Evolutionary conservation across 2,113 vertebrate species (phyloP), one percentile per base, ranked within the genome.

Genomic region (Corythoichthys intestinalis): DNA sequence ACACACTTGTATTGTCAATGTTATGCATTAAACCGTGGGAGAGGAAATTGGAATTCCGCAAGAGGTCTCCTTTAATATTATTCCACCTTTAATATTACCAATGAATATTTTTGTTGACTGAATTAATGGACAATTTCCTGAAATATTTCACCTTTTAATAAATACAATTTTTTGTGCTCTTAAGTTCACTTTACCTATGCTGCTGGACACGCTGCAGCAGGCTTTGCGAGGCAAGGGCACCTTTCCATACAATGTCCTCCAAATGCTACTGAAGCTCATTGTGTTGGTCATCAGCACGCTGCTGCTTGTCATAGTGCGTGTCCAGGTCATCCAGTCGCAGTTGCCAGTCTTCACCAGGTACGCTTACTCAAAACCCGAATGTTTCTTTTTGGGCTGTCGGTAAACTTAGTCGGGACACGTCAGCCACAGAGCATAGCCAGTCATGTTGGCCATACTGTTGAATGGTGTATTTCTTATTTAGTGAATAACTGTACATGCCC

Each of bases 281-380:
- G 96, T 98, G 67, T 90, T 99, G 6, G 91, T 97, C 89, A 96
- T 98, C 82, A 98, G 96, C 87, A 99, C 96, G 0, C 87, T 99
- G 53, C 89, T 98, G 37, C 94, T 99, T 67, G 96, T 99, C 74
- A 96, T 98, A 75, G 63, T 99, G 77, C 92, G 97, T 82, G 97
- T 99, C 65, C 97, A 99, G 49, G 91, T 99, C 82, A 99, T 98
- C 83, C 97, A 99, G 71, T 99, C 97, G 2, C 97, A 99, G 75
- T 92, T 99, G 54, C 97, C 97, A 6, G 96, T 98, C 41, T 99
- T 99, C 83, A 99, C 97, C 85, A 96, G 97, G 96, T 98, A 74
- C 12, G 71, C 4, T 8, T 2, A 38, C 9, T 2, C 1, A 62
- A 62, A 44, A 9, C 20, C 20, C 0, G 6, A 20, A 17, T 7